Percentiles rank a stretch among this genome's conserved stretches.
phyloP scores from a whole-genome alignment of 1,140 invertebrate species.

The Drosophila parabipectinata region DNA sequence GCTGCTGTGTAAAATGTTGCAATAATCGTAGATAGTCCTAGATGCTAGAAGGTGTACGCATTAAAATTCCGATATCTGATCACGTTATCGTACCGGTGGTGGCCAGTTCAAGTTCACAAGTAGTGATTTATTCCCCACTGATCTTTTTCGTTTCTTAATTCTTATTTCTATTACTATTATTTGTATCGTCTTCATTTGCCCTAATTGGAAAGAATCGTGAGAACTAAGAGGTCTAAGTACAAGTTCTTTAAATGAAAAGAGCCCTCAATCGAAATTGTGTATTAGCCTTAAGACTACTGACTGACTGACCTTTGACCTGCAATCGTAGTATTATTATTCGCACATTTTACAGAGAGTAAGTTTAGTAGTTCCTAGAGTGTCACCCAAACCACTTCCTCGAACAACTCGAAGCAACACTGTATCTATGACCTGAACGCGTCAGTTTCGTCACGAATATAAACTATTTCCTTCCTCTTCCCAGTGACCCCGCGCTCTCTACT shows the following conservation, averaged over 20 bases:
- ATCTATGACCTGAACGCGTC: not conserved
- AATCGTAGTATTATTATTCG: constrained; percentile 14
- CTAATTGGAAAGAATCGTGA: constrained; percentile 10
- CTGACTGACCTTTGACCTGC: not conserved
- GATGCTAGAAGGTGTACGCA: constrained; percentile 27
- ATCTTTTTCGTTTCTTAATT: not conserved
- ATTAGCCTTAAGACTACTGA: too few relatives aligned
- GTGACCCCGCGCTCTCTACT: constrained; percentile 25
- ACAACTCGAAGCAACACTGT: not conserved
- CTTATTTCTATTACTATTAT: constrained; percentile 1
- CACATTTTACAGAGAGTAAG: constrained; percentile 66
- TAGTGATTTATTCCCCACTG: too few relatives aligned
- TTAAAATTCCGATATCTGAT: constrained; percentile 19
- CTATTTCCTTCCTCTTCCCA: constrained; percentile 2
- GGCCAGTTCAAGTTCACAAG: constrained; percentile 40
- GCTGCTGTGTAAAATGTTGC: constrained; percentile 77
- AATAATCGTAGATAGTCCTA: constrained; percentile 27
- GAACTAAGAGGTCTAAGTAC: constrained; percentile 36
- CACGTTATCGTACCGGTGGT: constrained; percentile 54
- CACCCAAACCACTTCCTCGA: not conserved
- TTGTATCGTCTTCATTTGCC: constrained; percentile 2
- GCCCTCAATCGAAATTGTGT: too few relatives aligned
- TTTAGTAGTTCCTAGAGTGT: constrained; percentile 44
- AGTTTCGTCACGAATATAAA: not conserved
- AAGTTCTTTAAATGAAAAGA: not conserved